phyloP scores from a whole-genome alignment of 2,113 vertebrate species.

The Elaphurus davidianus region DNA sequence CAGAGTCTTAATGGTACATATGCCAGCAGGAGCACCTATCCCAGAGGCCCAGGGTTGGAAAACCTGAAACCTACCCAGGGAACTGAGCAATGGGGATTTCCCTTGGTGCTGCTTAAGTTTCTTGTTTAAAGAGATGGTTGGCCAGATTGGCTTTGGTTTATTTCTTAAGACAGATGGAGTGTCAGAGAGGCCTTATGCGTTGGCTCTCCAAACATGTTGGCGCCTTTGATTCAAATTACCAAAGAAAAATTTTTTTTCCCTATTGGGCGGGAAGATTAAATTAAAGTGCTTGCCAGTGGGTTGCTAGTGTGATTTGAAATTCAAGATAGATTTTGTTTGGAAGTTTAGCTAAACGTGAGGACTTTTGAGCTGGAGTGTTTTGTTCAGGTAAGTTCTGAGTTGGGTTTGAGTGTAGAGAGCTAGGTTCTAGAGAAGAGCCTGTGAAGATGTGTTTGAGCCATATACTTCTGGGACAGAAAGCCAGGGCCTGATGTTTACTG shows the following conservation, averaged over 20 bases:
- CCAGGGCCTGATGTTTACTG: not conserved
- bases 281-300: constrained; percentile 15
- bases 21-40: not conserved
- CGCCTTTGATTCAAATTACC: constrained; percentile 39
- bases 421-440: not conserved
- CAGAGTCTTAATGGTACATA: not conserved
- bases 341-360: constrained; percentile 6
- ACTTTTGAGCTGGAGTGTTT: not conserved
- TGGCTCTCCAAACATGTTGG: constrained; percentile 27
- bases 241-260: not conserved
- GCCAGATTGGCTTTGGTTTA: constrained; percentile 48
- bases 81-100: constrained; percentile 39
- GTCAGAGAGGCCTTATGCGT: constrained; percentile 23
- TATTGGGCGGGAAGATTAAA: constrained; percentile 48
- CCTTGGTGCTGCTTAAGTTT: constrained; percentile 26
- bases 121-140: constrained; percentile 33
- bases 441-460: not conserved
- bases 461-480: not conserved
- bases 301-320: constrained; percentile 56
- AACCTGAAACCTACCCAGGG: constrained; percentile 20
- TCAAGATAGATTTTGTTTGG: constrained; percentile 42
- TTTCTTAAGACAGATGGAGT: constrained; percentile 49
- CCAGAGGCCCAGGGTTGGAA: not conserved
- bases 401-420: not conserved
- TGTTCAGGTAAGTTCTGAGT: not conserved